Base-by-base conservation (phyloP, 2,888 invertebrate genomes). In the Drosophila tanythrix region DNA sequence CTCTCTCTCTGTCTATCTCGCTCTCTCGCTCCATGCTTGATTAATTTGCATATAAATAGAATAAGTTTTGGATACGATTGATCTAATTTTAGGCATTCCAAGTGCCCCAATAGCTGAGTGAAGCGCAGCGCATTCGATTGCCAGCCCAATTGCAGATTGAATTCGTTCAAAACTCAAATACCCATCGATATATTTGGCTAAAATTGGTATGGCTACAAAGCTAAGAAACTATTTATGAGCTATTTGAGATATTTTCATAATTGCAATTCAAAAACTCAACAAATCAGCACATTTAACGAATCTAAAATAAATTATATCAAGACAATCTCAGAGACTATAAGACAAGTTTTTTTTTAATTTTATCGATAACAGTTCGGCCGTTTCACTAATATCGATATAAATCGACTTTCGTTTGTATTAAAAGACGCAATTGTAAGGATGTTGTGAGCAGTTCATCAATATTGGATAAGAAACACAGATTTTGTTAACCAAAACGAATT, bases 1-100 rank as follows among this genome's bases (percentile, higher is more conserved):
- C 52, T 27, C 2, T 27, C 58, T 13, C 38, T 33, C 3, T 52
- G 13, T 6, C 13, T 52, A 58, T 58, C 38, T 11, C 58, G 25
- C 3, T 15, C 25, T 33, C 62, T 35, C 58, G 33, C 15, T 59
- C 76, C 82, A 82, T 71, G 80, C 78, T 65, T 82, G 83, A 80
- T 77, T 76, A 75, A 82, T 86, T 86, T 87, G 84, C 86, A 87
- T 89, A 89, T 64, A 86, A 86, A 89, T 89, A 86, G 89, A 84
- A 77, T 29, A 59, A 21, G 64, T 76, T 81, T 79, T 52, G 66
- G 57, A n/a, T 67, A 58, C 81, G 65, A 81, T 81, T 75, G 78
- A 75, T 77, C 75, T 81, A 81, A 78, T 71, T 78, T 60, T 67
- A 57, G 46, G 61, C 46, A 48, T 66, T 68, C 71, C 80, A 79